Percentiles rank a stretch among this genome's conserved stretches.
Evolutionary conservation across 2,797 vertebrate genomes (phyloP).

Genomic region (Acridotheres tristis): DNA sequence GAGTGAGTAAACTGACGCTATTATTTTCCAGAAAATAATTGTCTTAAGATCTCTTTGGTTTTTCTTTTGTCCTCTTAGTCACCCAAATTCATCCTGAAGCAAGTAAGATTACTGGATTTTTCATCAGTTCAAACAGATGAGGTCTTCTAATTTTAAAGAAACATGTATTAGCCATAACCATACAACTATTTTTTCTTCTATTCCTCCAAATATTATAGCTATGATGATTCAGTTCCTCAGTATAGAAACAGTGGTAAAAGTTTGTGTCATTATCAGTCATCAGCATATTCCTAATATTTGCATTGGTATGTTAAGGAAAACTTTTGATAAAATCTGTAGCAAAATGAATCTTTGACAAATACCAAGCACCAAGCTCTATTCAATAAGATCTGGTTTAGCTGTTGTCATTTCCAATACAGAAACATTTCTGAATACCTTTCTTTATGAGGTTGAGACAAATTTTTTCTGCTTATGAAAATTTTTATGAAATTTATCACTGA

Average conservation of each 20-base stretch:
- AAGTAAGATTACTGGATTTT: background rate
- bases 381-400: background rate
- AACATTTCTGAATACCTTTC: background rate
- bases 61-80: background rate
- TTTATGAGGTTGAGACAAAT: background rate
- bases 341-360: background rate
- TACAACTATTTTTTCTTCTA: background rate
- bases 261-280: background rate
- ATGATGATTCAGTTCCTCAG: background rate
- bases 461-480: background rate
- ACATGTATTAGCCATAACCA: background rate
- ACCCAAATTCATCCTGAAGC: background rate
- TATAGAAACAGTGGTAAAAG: background rate
- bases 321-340: background rate
- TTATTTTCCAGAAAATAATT: background rate
- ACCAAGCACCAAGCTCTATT: background rate
- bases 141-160: background rate
- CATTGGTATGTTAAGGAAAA: background rate
- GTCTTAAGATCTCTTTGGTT: background rate
- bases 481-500: background rate
- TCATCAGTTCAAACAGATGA: background rate
- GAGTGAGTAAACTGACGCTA: background rate
- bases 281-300: background rate
- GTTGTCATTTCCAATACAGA: background rate
- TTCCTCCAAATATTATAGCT: background rate